Evolutionary conservation across 2,797 vertebrate species (phyloP).

Genomic region (Tiaroga cobitis): DNA sequence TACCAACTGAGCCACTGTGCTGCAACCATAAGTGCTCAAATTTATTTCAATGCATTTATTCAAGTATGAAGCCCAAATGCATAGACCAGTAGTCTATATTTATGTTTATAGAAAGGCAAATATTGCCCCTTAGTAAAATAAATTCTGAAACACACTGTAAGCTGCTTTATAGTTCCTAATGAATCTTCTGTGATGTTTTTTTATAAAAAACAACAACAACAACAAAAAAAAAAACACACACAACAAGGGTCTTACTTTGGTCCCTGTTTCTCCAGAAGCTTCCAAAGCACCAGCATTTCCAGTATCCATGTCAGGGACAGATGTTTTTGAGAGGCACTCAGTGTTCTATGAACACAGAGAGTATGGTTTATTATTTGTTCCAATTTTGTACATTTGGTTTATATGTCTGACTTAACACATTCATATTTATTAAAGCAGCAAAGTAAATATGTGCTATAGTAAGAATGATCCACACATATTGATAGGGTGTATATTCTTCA

Average conservation of each 20-base stretch:
- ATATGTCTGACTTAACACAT: background rate
- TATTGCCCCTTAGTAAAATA: background rate
- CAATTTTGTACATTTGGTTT: background rate
- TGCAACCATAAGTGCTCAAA: background rate
- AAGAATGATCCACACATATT: background rate
- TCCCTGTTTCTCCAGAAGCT: slow-evolving; percentile 74
- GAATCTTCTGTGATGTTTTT: too few relatives aligned
- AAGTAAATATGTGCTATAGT: background rate
- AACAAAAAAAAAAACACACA: background rate
- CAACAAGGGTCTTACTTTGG: slow-evolving; percentile 71
- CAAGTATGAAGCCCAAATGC: background rate
- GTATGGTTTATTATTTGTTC: slow-evolving; percentile 3
- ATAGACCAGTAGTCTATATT: background rate
- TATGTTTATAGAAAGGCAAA: background rate
- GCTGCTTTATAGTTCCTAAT: too few relatives aligned
- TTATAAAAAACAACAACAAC: too few relatives aligned
- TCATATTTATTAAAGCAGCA: background rate
- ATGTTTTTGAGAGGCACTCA: slow-evolving; percentile 66
- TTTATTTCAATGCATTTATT: background rate
- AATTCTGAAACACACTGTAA: too few relatives aligned
- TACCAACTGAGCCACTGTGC: background rate
- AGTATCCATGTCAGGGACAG: slow-evolving; percentile 76
- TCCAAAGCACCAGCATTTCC: slow-evolving; percentile 68
- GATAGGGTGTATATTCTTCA: background rate
- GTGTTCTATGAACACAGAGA: slow-evolving; percentile 43